Evolutionary conservation across 2,888 invertebrate species (phyloP), one percentile per base, ranked within the genome.

Genomic region (Pedicia rivosa): DNA sequence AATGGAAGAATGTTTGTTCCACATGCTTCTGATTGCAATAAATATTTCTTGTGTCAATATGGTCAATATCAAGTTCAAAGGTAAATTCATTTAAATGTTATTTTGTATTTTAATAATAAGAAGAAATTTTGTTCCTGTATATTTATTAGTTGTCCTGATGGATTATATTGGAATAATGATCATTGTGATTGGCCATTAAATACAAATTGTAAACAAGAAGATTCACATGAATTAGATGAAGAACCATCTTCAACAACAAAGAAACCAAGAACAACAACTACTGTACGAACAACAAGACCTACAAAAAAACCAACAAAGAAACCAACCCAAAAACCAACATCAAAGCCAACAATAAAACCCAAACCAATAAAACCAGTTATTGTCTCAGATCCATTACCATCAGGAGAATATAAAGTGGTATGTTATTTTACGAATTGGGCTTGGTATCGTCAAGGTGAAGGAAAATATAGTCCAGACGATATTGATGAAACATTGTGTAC

Each of bases 361-460:
- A 47, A 48, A 17, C 44, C 45, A 3, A 3, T 41, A 0, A 42
- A 47, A 3, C 50, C 55, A 1, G 41, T 51, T 4, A 30, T 43
- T 39, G 38, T 52, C 17, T 42, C 47, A 35, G 40, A 44, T 36
- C 46, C 48, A 26, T 43, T 35, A 28, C 48, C 43, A 12, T 48
- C 51, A 40, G 56, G 59, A 16, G 51, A 56, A 19, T 65, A 66
- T 46, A 76, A 74, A 52, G 66, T 86, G 0, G 74, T 83, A 10
- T 87, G 86, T 51, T 87, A 86, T 55, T 82, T 83, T 50, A 84
- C 83, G 3, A 84, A 81, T 52, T 87, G 87, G 87, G 81, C 86
- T 2, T 80, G 76, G 71, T 84, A 83, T 55, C 70, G 84, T 38
- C 73, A 71, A 38, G 77, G 74, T 1, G 67, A 70, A 39, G 84